These are phyloP conservation scores for Telenomus remus DNA, from an alignment of 1,140 invertebrate species.

Conservation along the genomic window DNA sequence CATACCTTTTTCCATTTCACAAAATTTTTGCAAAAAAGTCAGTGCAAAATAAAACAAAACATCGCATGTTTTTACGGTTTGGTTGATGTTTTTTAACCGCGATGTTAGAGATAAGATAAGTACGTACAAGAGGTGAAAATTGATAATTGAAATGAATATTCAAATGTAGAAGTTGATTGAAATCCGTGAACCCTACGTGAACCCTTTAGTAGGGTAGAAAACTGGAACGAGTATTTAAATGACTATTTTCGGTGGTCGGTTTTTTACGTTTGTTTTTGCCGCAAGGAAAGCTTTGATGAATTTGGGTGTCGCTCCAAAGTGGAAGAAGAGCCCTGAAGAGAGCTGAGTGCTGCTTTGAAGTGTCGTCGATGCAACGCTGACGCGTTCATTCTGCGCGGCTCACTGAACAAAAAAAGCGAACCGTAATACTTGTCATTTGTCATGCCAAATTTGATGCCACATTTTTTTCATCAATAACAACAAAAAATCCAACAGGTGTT, in stretches of 20 bases:
- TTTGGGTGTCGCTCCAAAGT: no score
- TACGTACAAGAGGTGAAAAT: constrained; percentile 1
- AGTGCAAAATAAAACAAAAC: not conserved
- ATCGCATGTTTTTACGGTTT: not conserved
- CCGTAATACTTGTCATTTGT: constrained; percentile 5
- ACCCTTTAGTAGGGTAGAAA: no score
- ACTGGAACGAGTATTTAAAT: no score
- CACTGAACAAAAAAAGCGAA: not conserved
- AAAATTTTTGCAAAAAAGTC: no score
- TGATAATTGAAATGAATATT: not conserved
- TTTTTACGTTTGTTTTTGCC: no score
- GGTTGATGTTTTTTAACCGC: not conserved
- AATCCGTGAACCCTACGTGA: no score
- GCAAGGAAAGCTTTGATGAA: no score
- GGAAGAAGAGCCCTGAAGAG: no score
- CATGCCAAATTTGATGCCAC: constrained; percentile 21
- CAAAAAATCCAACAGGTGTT: not conserved
- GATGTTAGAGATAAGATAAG: not conserved
- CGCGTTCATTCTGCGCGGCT: not conserved
- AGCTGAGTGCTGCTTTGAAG: not conserved
- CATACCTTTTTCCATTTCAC: no score
- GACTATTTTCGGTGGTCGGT: no score
- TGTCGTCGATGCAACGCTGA: constrained; percentile 1
- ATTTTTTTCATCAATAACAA: not conserved
- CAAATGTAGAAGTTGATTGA: no score